These are phyloP conservation scores for Bombus superbus DNA, from an alignment of 1,140 invertebrate species.

Conservation along the genomic window DNA sequence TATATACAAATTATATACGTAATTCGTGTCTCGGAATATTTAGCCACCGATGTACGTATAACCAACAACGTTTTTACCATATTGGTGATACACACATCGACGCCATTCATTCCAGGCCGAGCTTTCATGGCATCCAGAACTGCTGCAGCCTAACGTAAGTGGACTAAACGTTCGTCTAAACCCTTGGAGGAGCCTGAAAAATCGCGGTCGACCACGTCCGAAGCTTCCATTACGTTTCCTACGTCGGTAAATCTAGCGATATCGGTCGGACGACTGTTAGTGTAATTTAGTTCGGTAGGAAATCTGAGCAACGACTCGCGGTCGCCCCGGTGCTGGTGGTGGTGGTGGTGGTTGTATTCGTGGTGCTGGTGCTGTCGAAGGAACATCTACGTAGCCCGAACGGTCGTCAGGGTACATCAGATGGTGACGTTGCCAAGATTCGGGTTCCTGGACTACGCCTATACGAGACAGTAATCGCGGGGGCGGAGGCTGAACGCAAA, in stretches of 20 bases:
- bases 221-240: conserved; percentile 76
- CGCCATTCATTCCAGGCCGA: too few species aligned
- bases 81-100: not conserved
- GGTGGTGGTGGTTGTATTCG: conserved; percentile 25
- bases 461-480: too few species aligned
- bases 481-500: too few species aligned
- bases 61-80: not conserved
- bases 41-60: conserved; percentile 16
- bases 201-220: conserved; percentile 75
- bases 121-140: not conserved
- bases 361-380: too few species aligned
- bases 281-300: conserved; percentile 68
- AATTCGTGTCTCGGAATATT: conserved; percentile 33
- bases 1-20: conserved; percentile 68
- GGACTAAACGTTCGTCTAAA: conserved; percentile 75
- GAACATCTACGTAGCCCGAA: too few species aligned
- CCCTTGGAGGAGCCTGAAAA: conserved; percentile 76
- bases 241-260: too few species aligned
- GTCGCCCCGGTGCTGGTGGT: conserved; percentile 21
- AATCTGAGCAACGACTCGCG: conserved; percentile 60
- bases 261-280: too few species aligned
- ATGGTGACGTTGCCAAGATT: conserved; percentile 69
- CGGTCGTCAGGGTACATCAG: conserved; percentile 68
- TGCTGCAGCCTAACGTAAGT: conserved; percentile 69
- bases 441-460: too few species aligned